Percentiles rank a stretch among this genome's conserved stretches.
Evolutionary conservation across 1,140 invertebrate species (phyloP).

Genomic region (Sarcophaga bullata): DNA sequence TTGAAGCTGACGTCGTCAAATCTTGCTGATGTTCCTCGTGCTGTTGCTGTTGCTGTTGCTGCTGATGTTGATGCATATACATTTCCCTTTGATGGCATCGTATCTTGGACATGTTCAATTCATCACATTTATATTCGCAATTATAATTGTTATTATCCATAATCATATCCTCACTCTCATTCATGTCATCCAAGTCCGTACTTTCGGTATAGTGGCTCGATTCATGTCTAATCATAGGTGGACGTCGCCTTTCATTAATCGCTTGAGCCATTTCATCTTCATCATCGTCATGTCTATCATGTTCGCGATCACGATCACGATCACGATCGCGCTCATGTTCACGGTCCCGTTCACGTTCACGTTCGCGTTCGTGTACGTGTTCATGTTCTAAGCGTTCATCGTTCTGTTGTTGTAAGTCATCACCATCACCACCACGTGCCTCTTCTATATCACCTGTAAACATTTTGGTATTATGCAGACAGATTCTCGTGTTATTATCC

Average conservation of each 20-base stretch:
- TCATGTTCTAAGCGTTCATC: slow-evolving; percentile 13
- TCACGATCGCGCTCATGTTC: neutral
- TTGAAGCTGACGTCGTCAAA: neutral
- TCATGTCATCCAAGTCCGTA: neutral
- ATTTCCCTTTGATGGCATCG: slow-evolving; percentile 53
- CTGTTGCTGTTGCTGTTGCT: slow-evolving; percentile 43
- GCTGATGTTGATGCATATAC: slow-evolving; percentile 30
- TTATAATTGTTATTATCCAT: slow-evolving; percentile 53
- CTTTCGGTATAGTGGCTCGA: neutral
- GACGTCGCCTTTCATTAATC: neutral
- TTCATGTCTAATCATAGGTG: neutral
- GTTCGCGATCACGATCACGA: neutral
- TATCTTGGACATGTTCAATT: slow-evolving; percentile 61
- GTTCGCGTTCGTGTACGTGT: slow-evolving; percentile 13
- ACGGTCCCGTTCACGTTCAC: neutral
- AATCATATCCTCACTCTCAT: slow-evolving; percentile 49
- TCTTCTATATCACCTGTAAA: slow-evolving; percentile 56
- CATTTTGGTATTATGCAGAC: slow-evolving; percentile 64
- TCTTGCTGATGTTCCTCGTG: slow-evolving; percentile 25
- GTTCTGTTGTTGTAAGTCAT: neutral
- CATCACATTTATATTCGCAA: slow-evolving; percentile 62
- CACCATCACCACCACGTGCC: slow-evolving; percentile 30
- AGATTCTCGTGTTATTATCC: slow-evolving; percentile 47
- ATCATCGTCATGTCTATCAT: slow-evolving; percentile 28
- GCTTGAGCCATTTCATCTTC: slow-evolving; percentile 39